Evolutionary conservation across 2,888 invertebrate genomes (phyloP).

Genomic region (Microdon myrmicae): DNA sequence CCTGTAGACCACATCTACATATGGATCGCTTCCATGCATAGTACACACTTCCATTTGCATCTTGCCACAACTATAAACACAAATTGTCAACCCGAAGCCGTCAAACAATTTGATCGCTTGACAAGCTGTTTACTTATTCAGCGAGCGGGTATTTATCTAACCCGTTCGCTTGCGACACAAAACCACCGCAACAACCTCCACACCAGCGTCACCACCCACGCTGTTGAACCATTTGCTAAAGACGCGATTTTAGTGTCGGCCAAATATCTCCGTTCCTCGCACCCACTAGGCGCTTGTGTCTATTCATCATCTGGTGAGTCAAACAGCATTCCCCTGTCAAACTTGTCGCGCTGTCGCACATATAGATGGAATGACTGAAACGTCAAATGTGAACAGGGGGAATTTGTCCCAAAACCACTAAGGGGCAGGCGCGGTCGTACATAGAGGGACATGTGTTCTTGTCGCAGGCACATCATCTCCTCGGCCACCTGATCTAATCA

Average conservation of each 20-base stretch:
- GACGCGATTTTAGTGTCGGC: background rate
- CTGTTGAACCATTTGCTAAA: constrained; percentile 21
- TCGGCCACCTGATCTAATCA: constrained; percentile 49
- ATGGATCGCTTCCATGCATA: constrained; percentile 20
- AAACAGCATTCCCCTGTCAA: constrained; percentile 36
- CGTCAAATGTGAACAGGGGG: background rate
- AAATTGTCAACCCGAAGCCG: constrained; percentile 49
- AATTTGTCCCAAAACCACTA: too few relatives aligned
- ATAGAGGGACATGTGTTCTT: constrained; percentile 34
- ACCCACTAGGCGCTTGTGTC: background rate
- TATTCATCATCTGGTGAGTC: constrained; percentile 27
- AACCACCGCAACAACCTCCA: constrained; percentile 36
- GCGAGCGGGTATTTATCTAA: constrained; percentile 41
- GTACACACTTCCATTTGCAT: constrained; percentile 19
- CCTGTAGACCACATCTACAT: constrained; percentile 5
- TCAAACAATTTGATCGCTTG: constrained; percentile 48
- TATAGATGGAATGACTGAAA: constrained; percentile 17
- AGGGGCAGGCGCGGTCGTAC: background rate
- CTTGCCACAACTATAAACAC: constrained; percentile 30
- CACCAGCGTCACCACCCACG: constrained; percentile 42
- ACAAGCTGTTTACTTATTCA: constrained; percentile 49
- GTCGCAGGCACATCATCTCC: constrained; percentile 6
- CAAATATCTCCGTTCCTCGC: constrained; percentile 2
- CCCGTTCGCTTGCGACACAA: constrained; percentile 37
- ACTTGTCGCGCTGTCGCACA: constrained; percentile 34